Conservation (phyloP, 92 coral and sea anemone species). For the Desmophyllum pertusum region DNA sequence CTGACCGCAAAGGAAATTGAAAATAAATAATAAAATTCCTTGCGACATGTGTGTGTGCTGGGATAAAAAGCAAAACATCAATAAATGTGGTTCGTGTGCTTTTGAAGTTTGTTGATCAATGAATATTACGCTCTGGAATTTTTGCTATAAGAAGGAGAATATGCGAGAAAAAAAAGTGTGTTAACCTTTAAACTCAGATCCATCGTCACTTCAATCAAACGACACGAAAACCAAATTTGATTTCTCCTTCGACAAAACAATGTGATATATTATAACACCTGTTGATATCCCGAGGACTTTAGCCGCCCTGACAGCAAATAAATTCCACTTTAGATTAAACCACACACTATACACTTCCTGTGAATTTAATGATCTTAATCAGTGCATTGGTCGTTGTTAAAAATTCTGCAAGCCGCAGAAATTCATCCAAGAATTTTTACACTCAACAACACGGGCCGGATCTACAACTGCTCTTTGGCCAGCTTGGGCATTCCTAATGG, state of each 20-base stretch:
- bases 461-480: constrained; percentile 8
- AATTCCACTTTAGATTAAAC: constrained; percentile 3
- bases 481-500: neutral
- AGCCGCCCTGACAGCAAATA: constrained; percentile 14
- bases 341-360: constrained; percentile 32
- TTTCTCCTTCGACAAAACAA: neutral
- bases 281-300: constrained; percentile 26
- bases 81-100: neutral
- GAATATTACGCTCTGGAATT: neutral
- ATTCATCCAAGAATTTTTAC: neutral
- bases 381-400: constrained; percentile 24
- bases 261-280: constrained; percentile 15
- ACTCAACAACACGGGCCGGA: neutral
- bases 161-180: neutral
- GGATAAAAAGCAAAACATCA: neutral
- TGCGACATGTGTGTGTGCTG: neutral
- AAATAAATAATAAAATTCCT: neutral
- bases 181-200: constrained; percentile 1
- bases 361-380: constrained; percentile 22
- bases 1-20: neutral
- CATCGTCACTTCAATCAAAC: neutral
- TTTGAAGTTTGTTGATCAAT: neutral
- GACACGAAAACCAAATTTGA: neutral
- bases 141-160: neutral
- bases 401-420: constrained; percentile 10